phyloP scores from a whole-genome alignment of 2,888 invertebrate genomes.

The Orchesella flavescens region DNA sequence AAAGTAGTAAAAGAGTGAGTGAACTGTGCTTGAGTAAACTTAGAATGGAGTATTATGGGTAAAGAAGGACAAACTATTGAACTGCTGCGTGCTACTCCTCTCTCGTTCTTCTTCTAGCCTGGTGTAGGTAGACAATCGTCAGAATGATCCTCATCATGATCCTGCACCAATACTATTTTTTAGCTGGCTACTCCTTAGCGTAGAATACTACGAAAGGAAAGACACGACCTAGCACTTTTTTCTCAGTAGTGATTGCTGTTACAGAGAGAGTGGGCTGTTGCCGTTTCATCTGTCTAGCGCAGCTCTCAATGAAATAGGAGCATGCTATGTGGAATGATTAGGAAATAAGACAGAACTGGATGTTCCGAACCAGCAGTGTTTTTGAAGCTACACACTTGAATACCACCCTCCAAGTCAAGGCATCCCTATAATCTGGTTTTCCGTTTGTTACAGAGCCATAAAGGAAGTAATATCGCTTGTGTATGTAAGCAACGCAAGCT shows the following conservation, averaged over 20 bases:
- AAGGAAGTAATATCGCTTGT: not conserved
- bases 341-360: not conserved
- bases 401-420: not conserved
- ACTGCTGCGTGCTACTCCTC: not conserved
- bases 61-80: slow-evolving; percentile 7
- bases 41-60: slow-evolving; percentile 3
- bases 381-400: too few species aligned
- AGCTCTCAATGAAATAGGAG: slow-evolving; percentile 23
- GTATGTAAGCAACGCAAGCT: too few species aligned
- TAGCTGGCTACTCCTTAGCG: not conserved
- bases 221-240: slow-evolving; percentile 28
- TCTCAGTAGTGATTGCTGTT: slow-evolving; percentile 33
- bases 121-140: not conserved
- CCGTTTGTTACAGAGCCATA: not conserved
- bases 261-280: slow-evolving; percentile 38
- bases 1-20: slow-evolving; percentile 34
- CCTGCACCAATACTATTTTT: slow-evolving; percentile 3
- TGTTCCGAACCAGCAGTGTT: not conserved
- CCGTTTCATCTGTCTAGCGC: slow-evolving; percentile 17
- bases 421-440: slow-evolving; percentile 2
- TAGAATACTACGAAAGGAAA: not conserved
- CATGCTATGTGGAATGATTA: not conserved
- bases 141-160: slow-evolving; percentile 2
- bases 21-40: slow-evolving; percentile 34
- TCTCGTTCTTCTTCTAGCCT: not conserved